Percentiles rank a stretch among this genome's conserved stretches.
Evolutionary conservation across 1,140 invertebrate genomes (phyloP).

Genomic region (Drosophila persimilis): DNA sequence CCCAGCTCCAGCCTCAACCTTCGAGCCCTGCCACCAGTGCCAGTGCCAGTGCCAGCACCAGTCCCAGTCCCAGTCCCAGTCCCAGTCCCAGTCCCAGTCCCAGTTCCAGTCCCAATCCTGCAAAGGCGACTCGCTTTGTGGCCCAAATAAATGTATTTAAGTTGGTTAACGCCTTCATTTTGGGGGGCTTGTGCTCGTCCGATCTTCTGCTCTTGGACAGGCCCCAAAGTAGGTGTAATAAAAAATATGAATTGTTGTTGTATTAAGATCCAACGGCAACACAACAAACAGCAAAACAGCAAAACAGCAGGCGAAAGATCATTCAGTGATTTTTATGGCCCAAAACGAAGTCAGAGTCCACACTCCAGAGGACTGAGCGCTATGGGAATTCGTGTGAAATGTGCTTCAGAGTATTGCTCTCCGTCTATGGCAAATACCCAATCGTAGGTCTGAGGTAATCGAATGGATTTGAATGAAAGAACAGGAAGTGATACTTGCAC

Average conservation of each 20-base stretch:
- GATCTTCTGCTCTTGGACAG: conserved; percentile 9
- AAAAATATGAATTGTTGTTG: conserved; percentile 81
- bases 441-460: conserved; percentile 6
- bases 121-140: conserved; percentile 50
- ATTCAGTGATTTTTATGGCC: conserved; percentile 70
- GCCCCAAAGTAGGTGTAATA: conserved; percentile 73
- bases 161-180: conserved; percentile 80
- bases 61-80: conserved; percentile 1
- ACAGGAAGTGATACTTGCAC: not conserved
- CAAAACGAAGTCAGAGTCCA: conserved; percentile 15
- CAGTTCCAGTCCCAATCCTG: conserved; percentile 1
- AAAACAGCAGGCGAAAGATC: conserved; percentile 53
- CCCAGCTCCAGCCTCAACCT: not conserved
- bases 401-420: not conserved
- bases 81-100: conserved; percentile 12
- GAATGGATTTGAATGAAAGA: not conserved
- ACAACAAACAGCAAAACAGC: conserved; percentile 26
- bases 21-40: conserved; percentile 1
- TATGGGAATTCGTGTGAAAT: conserved; percentile 37
- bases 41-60: conserved; percentile 2
- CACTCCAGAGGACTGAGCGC: not conserved
- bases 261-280: conserved; percentile 52
- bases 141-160: conserved; percentile 82
- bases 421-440: not conserved
- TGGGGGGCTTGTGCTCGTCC: not conserved